phyloP scores from a whole-genome alignment of 2,797 vertebrate species.

The Brachymystax lenok region DNA sequence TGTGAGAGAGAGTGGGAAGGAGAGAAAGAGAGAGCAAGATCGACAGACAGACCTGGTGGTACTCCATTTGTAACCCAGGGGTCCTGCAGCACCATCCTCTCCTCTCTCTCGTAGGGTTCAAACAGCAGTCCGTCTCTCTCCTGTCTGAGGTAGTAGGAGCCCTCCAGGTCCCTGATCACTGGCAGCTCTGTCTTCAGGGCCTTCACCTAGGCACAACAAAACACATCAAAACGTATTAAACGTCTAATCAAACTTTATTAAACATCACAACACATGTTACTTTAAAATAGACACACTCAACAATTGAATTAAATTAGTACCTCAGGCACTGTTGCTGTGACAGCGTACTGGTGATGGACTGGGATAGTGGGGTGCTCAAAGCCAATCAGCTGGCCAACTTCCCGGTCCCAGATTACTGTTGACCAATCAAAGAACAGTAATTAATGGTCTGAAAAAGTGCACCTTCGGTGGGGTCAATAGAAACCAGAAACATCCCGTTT shows the following conservation, averaged over 20 bases:
- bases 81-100: conserved; percentile 95
- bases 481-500: no score
- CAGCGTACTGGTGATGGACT: conserved; percentile 95
- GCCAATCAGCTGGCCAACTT: conserved; percentile 90
- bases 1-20: no score
- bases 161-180: conserved; percentile 93
- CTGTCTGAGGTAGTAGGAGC: conserved; percentile 92
- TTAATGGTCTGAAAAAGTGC: not conserved
- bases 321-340: conserved; percentile 93
- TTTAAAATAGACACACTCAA: no score
- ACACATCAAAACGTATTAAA: not conserved
- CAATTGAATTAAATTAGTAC: not conserved
- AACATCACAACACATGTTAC: no score
- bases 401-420: conserved; percentile 94
- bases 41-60: conserved; percentile 82
- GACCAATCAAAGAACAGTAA: conserved; percentile 8
- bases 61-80: conserved; percentile 91
- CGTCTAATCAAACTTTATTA: no score
- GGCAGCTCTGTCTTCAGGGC: conserved; percentile 88
- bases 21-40: not conserved
- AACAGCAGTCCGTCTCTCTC: conserved; percentile 94
- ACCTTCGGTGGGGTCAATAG: not conserved
- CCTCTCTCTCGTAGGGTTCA: conserved; percentile 91
- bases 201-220: conserved; percentile 73
- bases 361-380: conserved; percentile 92